Conservation (phyloP, 2,797 vertebrate species). For the Naso thynnoides region DNA sequence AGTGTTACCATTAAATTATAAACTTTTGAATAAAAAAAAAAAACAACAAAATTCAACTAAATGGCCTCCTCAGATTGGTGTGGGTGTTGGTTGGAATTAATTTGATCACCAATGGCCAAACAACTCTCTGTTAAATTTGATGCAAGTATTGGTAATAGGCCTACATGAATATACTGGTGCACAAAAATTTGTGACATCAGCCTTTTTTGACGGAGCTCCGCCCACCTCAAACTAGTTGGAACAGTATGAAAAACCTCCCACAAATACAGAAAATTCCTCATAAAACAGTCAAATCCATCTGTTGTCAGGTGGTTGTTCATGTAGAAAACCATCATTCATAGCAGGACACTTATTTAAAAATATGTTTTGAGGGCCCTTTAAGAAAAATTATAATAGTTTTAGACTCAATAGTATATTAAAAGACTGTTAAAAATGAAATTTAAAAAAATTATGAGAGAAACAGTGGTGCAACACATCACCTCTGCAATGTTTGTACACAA, state of each 20-base stretch:
- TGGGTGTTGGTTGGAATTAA: background rate
- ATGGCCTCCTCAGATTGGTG: background rate
- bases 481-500: slow-evolving; percentile 6
- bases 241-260: background rate
- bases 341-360: background rate
- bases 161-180: too few relatives aligned
- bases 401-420: background rate
- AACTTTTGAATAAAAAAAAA: too few relatives aligned
- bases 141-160: too few relatives aligned
- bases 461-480: background rate
- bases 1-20: too few relatives aligned
- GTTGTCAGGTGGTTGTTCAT: background rate
- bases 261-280: background rate
- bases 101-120: background rate
- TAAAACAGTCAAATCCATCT: background rate
- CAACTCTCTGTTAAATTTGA: background rate
- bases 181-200: background rate
- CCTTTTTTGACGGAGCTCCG: background rate
- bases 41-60: background rate
- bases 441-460: background rate
- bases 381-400: background rate
- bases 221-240: background rate
- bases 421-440: background rate
- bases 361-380: background rate
- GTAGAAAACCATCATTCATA: background rate